A percentile compares a stretch with the other conserved stretches of the same genome.
Evolutionary conservation across 2,797 vertebrate species (phyloP).

Genomic region (Meriones psammophilus): DNA sequence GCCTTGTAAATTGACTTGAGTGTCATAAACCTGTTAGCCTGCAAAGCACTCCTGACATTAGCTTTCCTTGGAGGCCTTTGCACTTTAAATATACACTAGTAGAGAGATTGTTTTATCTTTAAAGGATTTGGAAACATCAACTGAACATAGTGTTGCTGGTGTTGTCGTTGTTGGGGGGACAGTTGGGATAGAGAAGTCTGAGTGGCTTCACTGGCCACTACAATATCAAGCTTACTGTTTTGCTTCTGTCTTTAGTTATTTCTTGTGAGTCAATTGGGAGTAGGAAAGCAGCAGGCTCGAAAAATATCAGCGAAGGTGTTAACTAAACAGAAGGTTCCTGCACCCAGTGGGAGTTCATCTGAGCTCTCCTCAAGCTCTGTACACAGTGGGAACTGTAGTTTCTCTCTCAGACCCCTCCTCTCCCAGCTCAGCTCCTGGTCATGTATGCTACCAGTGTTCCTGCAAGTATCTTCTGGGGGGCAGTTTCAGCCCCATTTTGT

Average conservation of each 20-base stretch:
- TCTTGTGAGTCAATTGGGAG: background rate
- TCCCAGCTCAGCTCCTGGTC: background rate
- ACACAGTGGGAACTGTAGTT: slow-evolving; percentile 25
- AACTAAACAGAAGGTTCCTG: slow-evolving; percentile 18
- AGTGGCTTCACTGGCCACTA: background rate
- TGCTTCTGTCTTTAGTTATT: slow-evolving; percentile 55
- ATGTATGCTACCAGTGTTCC: slow-evolving; percentile 27
- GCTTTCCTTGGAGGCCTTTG: slow-evolving; percentile 14
- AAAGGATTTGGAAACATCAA: slow-evolving; percentile 58
- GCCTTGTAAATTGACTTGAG: slow-evolving; percentile 34
- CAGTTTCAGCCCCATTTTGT: slow-evolving; percentile 51
- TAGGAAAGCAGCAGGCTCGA: slow-evolving; percentile 22
- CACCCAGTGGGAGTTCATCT: slow-evolving; percentile 2
- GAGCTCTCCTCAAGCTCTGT: slow-evolving; percentile 15
- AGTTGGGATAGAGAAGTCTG: background rate
- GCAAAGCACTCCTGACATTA: slow-evolving; percentile 44
- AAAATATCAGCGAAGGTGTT: slow-evolving; percentile 45
- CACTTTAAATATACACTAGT: slow-evolving; percentile 17
- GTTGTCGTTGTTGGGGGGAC: background rate
- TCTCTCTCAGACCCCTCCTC: background rate
- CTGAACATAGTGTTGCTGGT: background rate
- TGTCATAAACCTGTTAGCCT: slow-evolving; percentile 19
- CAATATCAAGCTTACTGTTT: background rate
- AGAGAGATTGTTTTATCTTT: slow-evolving; percentile 51
- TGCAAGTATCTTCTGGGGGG: slow-evolving; percentile 14